These are phyloP conservation scores for Spea bombifrons DNA, from an alignment of 2,113 vertebrate genomes.

Conservation along the genomic window DNA sequence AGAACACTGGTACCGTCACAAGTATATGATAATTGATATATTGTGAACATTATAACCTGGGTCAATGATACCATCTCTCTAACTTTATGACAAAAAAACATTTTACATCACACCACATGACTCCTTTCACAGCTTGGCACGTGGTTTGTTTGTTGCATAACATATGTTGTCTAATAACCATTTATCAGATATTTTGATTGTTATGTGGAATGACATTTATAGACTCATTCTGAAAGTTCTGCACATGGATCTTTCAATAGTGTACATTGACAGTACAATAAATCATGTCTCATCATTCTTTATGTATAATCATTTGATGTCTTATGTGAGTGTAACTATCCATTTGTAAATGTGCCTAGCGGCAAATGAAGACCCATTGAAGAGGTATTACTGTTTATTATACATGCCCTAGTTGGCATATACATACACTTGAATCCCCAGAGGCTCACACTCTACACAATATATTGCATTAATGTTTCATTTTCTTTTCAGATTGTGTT, in stretches of 20 bases:
- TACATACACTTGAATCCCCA: background rate
- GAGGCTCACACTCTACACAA: background rate
- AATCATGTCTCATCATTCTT: background rate
- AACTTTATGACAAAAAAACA: too few relatives aligned
- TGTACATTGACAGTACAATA: background rate
- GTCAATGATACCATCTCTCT: too few relatives aligned
- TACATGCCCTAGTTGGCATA: background rate
- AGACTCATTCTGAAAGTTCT: too few relatives aligned
- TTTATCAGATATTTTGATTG: too few relatives aligned
- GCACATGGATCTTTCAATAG: background rate
- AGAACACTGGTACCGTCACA: too few relatives aligned
- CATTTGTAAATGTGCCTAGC: background rate
- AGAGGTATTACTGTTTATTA: background rate
- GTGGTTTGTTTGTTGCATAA: too few relatives aligned
- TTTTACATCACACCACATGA: too few relatives aligned
- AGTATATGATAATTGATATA: too few relatives aligned
- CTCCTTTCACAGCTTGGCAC: too few relatives aligned
- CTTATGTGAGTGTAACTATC: background rate
- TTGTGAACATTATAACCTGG: too few relatives aligned
- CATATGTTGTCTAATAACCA: too few relatives aligned
- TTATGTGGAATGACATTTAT: too few relatives aligned
- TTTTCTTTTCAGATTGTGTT: background rate
- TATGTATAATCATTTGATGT: background rate
- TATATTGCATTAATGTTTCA: background rate
- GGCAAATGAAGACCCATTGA: background rate